Evolutionary conservation across 2,888 invertebrate species (phyloP).

Genomic region (Ophraella communa): DNA sequence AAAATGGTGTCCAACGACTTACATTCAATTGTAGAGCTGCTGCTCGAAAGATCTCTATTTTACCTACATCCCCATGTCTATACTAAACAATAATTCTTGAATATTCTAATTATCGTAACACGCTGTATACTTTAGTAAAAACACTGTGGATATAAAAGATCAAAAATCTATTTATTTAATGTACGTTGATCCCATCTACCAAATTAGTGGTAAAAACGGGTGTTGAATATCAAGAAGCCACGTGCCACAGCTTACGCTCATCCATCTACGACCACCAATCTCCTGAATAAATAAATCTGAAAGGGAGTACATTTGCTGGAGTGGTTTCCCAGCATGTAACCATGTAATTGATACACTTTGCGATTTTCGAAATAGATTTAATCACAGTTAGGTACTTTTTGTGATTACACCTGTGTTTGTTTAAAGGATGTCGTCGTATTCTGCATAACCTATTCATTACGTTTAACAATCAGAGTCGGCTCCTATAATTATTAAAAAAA

Average conservation of each 20-base stretch:
- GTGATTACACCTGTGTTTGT: conserved; percentile 41
- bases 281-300: conserved; percentile 46
- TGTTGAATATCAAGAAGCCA: conserved; percentile 53
- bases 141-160: neutral
- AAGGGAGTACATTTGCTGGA: conserved; percentile 45
- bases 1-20: too few relatives aligned
- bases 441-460: neutral
- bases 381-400: conserved; percentile 29
- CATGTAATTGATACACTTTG: conserved; percentile 29
- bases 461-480: neutral
- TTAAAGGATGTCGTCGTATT: conserved; percentile 25
- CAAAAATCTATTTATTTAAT: conserved; percentile 19
- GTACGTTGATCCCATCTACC: conserved; percentile 1
- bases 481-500: neutral
- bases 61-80: too few relatives aligned
- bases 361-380: conserved; percentile 19
- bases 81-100: too few relatives aligned
- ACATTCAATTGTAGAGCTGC: too few relatives aligned
- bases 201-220: conserved; percentile 35
- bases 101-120: neutral
- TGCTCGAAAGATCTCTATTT: too few relatives aligned
- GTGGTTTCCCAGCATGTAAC: conserved; percentile 39
- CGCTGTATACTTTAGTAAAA: neutral
- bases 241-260: conserved; percentile 44
- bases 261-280: conserved; percentile 12